Conservation (phyloP, 2,797 vertebrate genomes). For the Sebastes aleutianus region DNA sequence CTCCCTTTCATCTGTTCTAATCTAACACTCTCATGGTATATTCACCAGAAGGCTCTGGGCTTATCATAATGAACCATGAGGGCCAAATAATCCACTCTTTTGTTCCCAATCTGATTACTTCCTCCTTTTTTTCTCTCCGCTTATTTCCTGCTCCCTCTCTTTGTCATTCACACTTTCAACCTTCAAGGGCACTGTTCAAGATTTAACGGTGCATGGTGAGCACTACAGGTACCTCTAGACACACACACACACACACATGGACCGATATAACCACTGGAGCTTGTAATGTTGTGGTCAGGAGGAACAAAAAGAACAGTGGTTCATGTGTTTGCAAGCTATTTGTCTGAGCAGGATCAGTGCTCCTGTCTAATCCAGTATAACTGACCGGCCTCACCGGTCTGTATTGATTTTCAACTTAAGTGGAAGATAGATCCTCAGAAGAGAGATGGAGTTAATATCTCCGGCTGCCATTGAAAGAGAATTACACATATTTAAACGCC, state of each 20-base stretch:
- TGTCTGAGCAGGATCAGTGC: constrained; percentile 28
- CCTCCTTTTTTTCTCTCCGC: constrained; percentile 40
- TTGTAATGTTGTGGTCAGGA: constrained; percentile 27
- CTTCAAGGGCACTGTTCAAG: constrained; percentile 49
- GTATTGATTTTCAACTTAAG: constrained; percentile 69
- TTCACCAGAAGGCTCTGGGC: constrained; percentile 49
- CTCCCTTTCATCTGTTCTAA: constrained; percentile 53
- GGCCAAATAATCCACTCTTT: constrained; percentile 64
- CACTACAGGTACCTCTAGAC: background rate
- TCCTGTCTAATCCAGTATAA: constrained; percentile 54
- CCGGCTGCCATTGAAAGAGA: constrained; percentile 36
- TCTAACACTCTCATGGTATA: constrained; percentile 55
- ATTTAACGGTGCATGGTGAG: background rate
- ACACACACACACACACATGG: background rate
- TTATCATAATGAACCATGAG: constrained; percentile 64
- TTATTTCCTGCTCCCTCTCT: constrained; percentile 48
- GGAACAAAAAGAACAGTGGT: constrained; percentile 33
- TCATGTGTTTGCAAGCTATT: constrained; percentile 42
- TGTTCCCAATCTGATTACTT: constrained; percentile 61
- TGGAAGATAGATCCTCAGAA: constrained; percentile 42
- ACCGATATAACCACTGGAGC: constrained; percentile 25
- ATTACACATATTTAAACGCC: constrained; percentile 28
- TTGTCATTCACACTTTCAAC: constrained; percentile 25
- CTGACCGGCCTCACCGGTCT: constrained; percentile 34
- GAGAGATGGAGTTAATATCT: constrained; percentile 56